phyloP scores from a whole-genome alignment of 2,797 vertebrate species.

The Pangasius mekongensis region DNA sequence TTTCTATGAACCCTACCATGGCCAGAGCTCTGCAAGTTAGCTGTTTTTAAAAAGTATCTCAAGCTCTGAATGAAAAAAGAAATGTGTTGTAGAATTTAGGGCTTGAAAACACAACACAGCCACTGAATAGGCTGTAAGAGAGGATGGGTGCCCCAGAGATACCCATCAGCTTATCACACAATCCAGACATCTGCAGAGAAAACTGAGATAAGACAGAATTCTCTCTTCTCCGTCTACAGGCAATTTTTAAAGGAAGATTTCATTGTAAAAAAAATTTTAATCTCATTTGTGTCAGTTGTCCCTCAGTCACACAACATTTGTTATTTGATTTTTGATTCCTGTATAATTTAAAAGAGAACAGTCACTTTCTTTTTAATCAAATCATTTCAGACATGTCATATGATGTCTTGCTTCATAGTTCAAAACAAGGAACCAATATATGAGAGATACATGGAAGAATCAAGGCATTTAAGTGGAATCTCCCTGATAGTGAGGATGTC shows the following conservation, averaged over 20 bases:
- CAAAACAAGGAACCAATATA: neutral
- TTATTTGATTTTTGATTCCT: neutral
- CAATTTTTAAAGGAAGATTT: neutral
- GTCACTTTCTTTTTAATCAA: neutral
- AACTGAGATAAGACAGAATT: conserved; percentile 20
- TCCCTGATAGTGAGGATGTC: conserved; percentile 5
- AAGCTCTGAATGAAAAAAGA: conserved; percentile 30
- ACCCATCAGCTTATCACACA: conserved; percentile 41
- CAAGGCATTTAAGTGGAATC: conserved; percentile 1
- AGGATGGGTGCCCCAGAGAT: conserved; percentile 29
- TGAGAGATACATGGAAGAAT: neutral
- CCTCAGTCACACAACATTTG: neutral
- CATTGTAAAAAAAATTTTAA: neutral
- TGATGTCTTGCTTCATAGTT: neutral
- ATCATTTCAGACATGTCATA: conserved; percentile 6
- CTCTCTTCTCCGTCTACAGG: neutral
- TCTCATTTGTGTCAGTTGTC: neutral
- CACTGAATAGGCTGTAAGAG: conserved; percentile 11
- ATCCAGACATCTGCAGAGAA: conserved; percentile 29
- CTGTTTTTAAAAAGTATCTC: conserved; percentile 13
- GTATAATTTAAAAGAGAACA: conserved; percentile 1
- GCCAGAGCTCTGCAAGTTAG: neutral
- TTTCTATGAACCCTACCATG: conserved; percentile 9
- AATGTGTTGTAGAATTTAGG: conserved; percentile 2
- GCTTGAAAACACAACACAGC: conserved; percentile 24